A percentile compares a stretch with the other conserved stretches of the same genome.
Conservation (phyloP, 2,888 invertebrate species). For the Acronicta alni region DNA sequence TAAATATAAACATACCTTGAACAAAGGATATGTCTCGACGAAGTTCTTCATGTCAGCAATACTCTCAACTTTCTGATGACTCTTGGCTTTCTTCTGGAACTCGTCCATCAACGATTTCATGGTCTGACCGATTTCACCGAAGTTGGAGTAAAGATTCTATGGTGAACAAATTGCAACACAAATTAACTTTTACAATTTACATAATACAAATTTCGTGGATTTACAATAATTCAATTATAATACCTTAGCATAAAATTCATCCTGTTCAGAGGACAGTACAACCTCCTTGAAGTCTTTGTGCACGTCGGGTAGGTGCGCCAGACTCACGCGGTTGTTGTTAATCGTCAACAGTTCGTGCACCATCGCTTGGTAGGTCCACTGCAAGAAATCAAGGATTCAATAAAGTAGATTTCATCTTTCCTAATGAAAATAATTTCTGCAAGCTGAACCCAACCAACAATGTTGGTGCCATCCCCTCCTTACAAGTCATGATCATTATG, state of each 20-base stretch:
- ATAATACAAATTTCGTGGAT: no score
- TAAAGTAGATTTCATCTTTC: no score
- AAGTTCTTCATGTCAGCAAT: conserved; percentile 99
- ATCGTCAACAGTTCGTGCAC: conserved; percentile 98
- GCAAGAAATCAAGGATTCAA: neutral
- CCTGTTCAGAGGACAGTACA: conserved; percentile 97
- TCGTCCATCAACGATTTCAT: conserved; percentile 99
- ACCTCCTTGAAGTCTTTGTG: conserved; percentile 97
- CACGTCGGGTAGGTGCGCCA: conserved; percentile 95
- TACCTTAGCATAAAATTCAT: conserved; percentile 98
- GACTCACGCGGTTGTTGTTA: conserved; percentile 97
- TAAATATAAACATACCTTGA: conserved; percentile 90
- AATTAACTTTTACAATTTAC: neutral
- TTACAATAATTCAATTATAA: neutral
- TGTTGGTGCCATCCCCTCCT: no score
- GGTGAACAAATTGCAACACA: conserved; percentile 23
- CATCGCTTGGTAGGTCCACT: conserved; percentile 99
- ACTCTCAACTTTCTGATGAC: conserved; percentile 98
- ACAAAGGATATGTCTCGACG: conserved; percentile 99
- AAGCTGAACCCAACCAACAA: no score
- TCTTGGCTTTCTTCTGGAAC: conserved; percentile 98
- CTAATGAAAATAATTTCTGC: no score
- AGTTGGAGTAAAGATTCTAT: conserved; percentile 98
- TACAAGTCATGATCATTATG: no score
- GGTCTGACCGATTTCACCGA: conserved; percentile 99